These are phyloP conservation scores for Latrodectus elegans DNA, from an alignment of 2,888 invertebrate genomes.

Conservation along the genomic window DNA sequence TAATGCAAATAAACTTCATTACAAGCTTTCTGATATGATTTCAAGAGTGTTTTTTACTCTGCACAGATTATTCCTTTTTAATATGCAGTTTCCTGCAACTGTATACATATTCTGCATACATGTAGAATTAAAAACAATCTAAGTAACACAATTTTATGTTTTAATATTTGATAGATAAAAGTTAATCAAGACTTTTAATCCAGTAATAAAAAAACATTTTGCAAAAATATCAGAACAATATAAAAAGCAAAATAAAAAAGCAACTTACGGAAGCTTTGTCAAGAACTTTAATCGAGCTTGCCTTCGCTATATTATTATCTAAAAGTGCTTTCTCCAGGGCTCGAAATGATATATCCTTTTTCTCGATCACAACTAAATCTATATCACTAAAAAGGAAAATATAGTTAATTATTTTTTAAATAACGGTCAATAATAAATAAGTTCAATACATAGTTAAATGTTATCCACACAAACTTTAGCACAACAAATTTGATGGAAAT, in stretches of 20 bases:
- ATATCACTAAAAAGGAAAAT: slow-evolving; percentile 79
- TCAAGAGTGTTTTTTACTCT: too few relatives aligned
- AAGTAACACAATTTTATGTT: too few relatives aligned
- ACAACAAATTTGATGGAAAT: neutral
- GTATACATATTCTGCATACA: too few relatives aligned
- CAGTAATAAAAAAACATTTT: too few relatives aligned
- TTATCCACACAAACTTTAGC: neutral
- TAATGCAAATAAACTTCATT: too few relatives aligned
- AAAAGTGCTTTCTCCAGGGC: slow-evolving; percentile 93
- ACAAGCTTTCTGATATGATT: too few relatives aligned
- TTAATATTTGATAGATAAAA: too few relatives aligned
- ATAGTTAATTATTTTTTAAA: neutral
- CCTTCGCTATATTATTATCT: slow-evolving; percentile 91
- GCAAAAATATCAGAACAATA: neutral
- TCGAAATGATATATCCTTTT: slow-evolving; percentile 93
- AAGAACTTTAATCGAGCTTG: slow-evolving; percentile 92
- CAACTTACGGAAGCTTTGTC: slow-evolving; percentile 92
- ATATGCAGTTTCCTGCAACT: too few relatives aligned
- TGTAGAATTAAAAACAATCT: too few relatives aligned
- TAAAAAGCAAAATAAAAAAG: neutral
- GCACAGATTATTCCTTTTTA: too few relatives aligned
- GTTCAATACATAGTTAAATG: neutral
- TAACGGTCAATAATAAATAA: neutral
- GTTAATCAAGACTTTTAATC: too few relatives aligned
- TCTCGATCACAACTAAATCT: slow-evolving; percentile 83